Conservation (phyloP, 2,888 invertebrate species). For the Gari tellinella region DNA sequence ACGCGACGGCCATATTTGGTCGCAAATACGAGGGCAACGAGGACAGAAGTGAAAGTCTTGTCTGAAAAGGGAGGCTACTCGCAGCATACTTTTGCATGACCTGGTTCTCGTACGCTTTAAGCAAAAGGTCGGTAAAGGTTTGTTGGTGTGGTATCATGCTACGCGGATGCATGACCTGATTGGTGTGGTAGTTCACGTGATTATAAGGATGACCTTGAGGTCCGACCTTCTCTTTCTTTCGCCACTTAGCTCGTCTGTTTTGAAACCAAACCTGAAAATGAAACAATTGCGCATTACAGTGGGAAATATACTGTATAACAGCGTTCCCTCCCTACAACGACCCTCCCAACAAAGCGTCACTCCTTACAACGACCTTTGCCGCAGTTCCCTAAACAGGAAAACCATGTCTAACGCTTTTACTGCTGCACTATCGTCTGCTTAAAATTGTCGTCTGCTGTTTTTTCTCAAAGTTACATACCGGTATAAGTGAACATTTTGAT, state of each 20-base stretch:
- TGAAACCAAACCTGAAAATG: constrained; percentile 99
- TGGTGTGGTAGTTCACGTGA: constrained; percentile 54
- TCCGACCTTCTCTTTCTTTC: constrained; percentile 95
- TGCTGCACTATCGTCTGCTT: no score
- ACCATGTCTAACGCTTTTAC: no score
- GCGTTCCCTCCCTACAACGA: no score
- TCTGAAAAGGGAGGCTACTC: constrained; percentile 18
- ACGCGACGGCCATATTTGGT: constrained; percentile 10
- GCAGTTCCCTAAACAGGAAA: no score
- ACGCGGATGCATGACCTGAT: constrained; percentile 44
- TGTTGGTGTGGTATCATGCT: constrained; percentile 58
- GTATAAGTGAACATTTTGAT: no score
- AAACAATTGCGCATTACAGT: constrained; percentile 59
- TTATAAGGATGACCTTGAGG: constrained; percentile 77
- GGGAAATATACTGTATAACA: no score
- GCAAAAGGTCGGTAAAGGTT: constrained; percentile 75
- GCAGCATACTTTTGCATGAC: constrained; percentile 53
- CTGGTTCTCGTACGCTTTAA: constrained; percentile 80
- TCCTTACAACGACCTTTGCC: no score
- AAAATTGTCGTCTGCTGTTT: no score
- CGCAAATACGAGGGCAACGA: constrained; percentile 32
- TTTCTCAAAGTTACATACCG: no score
- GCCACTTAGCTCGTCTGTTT: constrained; percentile 99
- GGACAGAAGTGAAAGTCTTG: constrained; percentile 24
- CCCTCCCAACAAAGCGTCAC: no score